These are phyloP conservation scores for Orthonyx spaldingii DNA, from an alignment of 2,113 vertebrate species.

Conservation along the genomic window DNA sequence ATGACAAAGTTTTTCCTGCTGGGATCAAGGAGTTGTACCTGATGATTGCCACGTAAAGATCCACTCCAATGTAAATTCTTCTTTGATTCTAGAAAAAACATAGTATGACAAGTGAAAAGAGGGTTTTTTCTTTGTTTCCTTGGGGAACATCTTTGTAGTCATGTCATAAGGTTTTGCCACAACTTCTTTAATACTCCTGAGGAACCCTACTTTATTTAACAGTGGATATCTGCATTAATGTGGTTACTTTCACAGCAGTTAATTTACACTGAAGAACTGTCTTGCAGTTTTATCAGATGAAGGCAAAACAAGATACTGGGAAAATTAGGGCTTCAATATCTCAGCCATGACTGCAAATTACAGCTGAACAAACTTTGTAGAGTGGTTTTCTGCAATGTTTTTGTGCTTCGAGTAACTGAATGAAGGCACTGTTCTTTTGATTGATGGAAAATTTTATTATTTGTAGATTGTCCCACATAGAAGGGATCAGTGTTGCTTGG, in stretches of 20 bases:
- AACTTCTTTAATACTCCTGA: not conserved
- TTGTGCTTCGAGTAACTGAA: not conserved
- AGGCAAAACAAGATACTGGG: not conserved
- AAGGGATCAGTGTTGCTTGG: not conserved
- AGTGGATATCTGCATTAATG: not conserved
- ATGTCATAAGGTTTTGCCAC: not conserved
- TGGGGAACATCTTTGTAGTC: not conserved
- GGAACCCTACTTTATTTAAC: not conserved
- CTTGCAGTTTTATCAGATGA: not conserved
- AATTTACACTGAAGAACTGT: not conserved
- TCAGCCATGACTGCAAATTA: not conserved
- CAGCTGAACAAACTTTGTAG: not conserved
- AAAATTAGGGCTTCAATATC: not conserved
- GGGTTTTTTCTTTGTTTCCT: not conserved
- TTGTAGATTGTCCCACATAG: not conserved
- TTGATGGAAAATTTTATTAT: not conserved
- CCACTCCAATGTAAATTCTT: not conserved
- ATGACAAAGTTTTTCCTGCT: not conserved
- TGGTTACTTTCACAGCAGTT: not conserved
- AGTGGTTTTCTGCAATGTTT: not conserved
- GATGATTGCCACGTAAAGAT: not conserved
- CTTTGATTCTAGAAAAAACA: not conserved
- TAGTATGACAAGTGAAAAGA: not conserved
- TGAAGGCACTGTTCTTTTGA: not conserved
- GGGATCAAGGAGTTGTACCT: not conserved